Conservation (phyloP, 1,140 invertebrate genomes). For the Drosophila virilis region DNA sequence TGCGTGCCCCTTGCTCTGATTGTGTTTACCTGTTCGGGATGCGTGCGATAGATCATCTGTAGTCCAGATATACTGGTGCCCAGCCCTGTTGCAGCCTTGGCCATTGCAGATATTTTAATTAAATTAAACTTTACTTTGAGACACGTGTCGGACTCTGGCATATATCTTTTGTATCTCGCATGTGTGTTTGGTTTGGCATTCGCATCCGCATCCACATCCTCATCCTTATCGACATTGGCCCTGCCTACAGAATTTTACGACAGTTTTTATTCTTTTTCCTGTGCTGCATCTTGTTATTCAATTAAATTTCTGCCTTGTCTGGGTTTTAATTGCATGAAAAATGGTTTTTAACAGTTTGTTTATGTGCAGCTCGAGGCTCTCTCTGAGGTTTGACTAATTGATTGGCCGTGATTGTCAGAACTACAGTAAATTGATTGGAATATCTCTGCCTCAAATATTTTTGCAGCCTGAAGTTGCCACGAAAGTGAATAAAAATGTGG, state of each 20-base stretch:
- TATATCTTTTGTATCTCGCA: conserved; percentile 7
- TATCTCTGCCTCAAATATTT: not conserved
- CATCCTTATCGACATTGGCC: conserved; percentile 38
- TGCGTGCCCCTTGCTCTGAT: conserved; percentile 53
- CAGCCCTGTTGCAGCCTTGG: conserved; percentile 16
- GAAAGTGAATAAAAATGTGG: too few species aligned
- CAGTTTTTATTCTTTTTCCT: conserved; percentile 48
- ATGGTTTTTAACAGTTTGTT: conserved; percentile 51
- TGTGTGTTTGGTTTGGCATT: conserved; percentile 34
- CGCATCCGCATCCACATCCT: conserved; percentile 5
- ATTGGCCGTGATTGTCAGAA: conserved; percentile 14
- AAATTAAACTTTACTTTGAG: conserved; percentile 80
- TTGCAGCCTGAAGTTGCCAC: not conserved
- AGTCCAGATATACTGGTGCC: conserved; percentile 16
- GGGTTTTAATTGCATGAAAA: conserved; percentile 73
- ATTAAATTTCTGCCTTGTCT: conserved; percentile 62
- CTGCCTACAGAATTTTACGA: conserved; percentile 61
- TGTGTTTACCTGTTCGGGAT: conserved; percentile 67
- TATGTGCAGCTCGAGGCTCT: conserved; percentile 17
- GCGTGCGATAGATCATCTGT: conserved; percentile 76
- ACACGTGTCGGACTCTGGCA: conserved; percentile 66
- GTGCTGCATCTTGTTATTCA: conserved; percentile 63
- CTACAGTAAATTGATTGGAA: conserved; percentile 26
- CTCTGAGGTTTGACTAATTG: conserved; percentile 17
- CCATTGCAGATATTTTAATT: conserved; percentile 76